A percentile compares a stretch with the other conserved stretches of the same genome.
phyloP scores from a whole-genome alignment of 2,113 vertebrate species.

The Polypterus senegalus region DNA sequence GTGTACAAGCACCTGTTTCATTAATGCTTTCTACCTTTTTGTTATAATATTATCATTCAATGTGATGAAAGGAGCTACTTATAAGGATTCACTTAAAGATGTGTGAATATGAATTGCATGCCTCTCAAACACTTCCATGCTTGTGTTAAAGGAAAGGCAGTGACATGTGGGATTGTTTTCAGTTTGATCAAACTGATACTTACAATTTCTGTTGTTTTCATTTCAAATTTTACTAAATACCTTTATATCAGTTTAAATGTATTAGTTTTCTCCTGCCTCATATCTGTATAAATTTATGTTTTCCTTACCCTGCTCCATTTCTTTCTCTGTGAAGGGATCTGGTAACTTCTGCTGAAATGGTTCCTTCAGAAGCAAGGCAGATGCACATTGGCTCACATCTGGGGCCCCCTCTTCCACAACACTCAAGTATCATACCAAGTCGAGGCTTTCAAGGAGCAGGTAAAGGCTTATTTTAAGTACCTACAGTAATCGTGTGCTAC shows the following conservation, averaged over 20 bases:
- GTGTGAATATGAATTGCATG: too few relatives aligned
- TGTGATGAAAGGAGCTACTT: too few relatives aligned
- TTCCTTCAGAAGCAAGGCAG: conserved; percentile 67
- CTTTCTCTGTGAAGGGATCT: conserved; percentile 50
- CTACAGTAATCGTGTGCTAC: fast-evolving
- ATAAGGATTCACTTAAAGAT: too few relatives aligned
- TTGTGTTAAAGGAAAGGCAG: too few relatives aligned
- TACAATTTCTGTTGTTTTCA: too few relatives aligned
- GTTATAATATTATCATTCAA: too few relatives aligned
- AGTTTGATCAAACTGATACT: too few relatives aligned
- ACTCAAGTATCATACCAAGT: conserved; percentile 50
- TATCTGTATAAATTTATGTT: not conserved
- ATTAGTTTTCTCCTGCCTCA: not conserved
- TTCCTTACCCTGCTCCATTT: not conserved
- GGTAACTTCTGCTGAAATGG: conserved; percentile 60
- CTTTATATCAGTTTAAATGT: not conserved
- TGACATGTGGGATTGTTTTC: too few relatives aligned
- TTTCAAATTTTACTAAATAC: too few relatives aligned
- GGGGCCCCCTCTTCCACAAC: conserved; percentile 52
- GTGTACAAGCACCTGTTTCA: too few relatives aligned
- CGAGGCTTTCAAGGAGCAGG: conserved; percentile 60
- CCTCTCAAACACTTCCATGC: too few relatives aligned
- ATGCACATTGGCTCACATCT: conserved; percentile 67
- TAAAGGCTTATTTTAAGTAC: conserved; percentile 17
- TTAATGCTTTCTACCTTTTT: too few relatives aligned